Evolutionary conservation across 2,113 vertebrate genomes (phyloP).

Genomic region (Myanophis thanlyinensis): DNA sequence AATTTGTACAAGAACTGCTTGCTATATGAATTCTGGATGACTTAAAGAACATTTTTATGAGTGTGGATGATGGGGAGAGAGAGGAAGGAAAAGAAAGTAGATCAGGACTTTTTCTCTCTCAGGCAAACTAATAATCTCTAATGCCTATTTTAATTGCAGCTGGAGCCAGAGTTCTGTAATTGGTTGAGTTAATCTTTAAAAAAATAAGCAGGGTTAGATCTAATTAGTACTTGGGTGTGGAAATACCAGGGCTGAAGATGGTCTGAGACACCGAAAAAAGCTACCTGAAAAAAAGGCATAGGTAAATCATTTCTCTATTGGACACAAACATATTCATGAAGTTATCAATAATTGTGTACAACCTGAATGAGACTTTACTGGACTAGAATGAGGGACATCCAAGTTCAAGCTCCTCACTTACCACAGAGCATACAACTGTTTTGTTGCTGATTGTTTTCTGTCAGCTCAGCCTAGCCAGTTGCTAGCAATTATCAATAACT

Average conservation of each 20-base stretch:
- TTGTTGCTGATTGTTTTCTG: neutral
- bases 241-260: neutral
- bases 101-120: neutral
- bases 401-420: neutral
- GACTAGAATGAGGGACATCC: neutral
- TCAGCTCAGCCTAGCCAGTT: neutral
- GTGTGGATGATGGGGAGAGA: neutral
- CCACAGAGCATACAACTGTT: neutral
- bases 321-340: neutral
- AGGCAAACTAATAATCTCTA: neutral
- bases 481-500: neutral
- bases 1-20: neutral
- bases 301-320: neutral
- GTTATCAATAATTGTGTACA: neutral
- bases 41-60: neutral
- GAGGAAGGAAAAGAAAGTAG: neutral
- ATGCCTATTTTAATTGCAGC: neutral
- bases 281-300: neutral
- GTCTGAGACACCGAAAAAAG: neutral
- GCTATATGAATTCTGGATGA: neutral
- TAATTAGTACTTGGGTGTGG: neutral
- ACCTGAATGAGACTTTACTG: neutral
- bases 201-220: neutral
- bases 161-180: neutral
- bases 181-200: neutral